Evolutionary conservation across 2,888 invertebrate species (phyloP).

Genomic region (Megastigmus dorsalis): DNA sequence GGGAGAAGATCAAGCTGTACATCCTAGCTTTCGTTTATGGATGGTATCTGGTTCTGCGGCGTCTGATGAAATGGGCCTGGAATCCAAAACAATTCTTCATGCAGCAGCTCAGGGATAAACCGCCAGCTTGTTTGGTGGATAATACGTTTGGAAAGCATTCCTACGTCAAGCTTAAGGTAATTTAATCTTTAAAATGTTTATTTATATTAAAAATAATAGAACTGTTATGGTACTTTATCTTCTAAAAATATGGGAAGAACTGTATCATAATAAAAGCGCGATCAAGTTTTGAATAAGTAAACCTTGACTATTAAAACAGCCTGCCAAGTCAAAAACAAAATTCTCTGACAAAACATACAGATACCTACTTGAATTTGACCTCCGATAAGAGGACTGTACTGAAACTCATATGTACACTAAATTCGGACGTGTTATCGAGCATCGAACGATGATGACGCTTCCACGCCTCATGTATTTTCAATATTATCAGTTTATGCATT

Average conservation of each 20-base stretch:
- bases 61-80: constrained; percentile 76
- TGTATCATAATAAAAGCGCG: too few relatives aligned
- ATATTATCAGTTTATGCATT: constrained; percentile 20
- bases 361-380: constrained; percentile 52
- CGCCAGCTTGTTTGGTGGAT: constrained; percentile 79
- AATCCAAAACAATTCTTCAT: constrained; percentile 74
- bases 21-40: constrained; percentile 76
- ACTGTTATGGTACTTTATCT: too few relatives aligned
- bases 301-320: too few relatives aligned
- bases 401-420: constrained; percentile 2
- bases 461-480: constrained; percentile 39
- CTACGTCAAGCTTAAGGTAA: constrained; percentile 80
- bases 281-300: too few relatives aligned
- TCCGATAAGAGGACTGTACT: constrained; percentile 36
- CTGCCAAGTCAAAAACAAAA: neutral
- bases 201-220: neutral
- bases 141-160: constrained; percentile 79
- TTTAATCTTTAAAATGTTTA: neutral
- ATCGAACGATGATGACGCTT: constrained; percentile 45
- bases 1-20: constrained; percentile 75
- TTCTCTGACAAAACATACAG: neutral
- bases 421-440: constrained; percentile 39
- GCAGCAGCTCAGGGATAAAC: constrained; percentile 76
- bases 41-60: constrained; percentile 75
- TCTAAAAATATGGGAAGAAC: too few relatives aligned